Evolutionary conservation across 2,888 invertebrate genomes (phyloP), one percentile per base, ranked within the genome.

Genomic region (Portevinia maculata): DNA sequence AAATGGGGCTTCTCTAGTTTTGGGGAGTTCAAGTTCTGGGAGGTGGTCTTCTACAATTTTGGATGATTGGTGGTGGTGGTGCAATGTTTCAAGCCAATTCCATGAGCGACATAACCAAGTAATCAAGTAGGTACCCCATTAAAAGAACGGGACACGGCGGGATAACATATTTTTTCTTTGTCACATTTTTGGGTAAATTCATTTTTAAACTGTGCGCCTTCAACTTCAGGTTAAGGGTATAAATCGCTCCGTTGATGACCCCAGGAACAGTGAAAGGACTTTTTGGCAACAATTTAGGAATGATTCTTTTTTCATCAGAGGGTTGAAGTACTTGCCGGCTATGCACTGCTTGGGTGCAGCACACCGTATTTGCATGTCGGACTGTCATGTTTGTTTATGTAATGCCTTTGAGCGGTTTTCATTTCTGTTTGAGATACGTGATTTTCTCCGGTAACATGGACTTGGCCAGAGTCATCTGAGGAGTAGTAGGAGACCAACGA

Each of bases 71-170:
- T 24, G 13, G 11, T 37, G 46, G 17, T 39, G 28, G 39, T 73
- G 64, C 64, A 81, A 70, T 81, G 76, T 71, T 81, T 76, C 81
- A 75, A 79, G 79, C 79, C 65, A 73, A 71, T 76, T 57, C 70
- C 55, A 62, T 21, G 15, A 73, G 39, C 48, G 67, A 52, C 59
- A 60, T 28, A 8, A 48, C 50, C 39, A 28, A 81, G 64, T 75
- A 75, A 75, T 70, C 70, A 81, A 76, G 53, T 73, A 41, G 15
- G 17, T n/a, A 19, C 37, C 41, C 17, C 44, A 17, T 11, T 17
- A 11, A 4, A 3, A 4, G n/a, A 11, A 21, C n/a, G 15, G 13
- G n/a, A 39, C 9, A 9, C 19, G 8, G 11, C 15, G 9, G 17
- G 19, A 13, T 11, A 70, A 64, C 69, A 81, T 64, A 69, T 81